Conservation (phyloP, 2,113 vertebrate species). For the Sminthopsis crassicaudata region DNA sequence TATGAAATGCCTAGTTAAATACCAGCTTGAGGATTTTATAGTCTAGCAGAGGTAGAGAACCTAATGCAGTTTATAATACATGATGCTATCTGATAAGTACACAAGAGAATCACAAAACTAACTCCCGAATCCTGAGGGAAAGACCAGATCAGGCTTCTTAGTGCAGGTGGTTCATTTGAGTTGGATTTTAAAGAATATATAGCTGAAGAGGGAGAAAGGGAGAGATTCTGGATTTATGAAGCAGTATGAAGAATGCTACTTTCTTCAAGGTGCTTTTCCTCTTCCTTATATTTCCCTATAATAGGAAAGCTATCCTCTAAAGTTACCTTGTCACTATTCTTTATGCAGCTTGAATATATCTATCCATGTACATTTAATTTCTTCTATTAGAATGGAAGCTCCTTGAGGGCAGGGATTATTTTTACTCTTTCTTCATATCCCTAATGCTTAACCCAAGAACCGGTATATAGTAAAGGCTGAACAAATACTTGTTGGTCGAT, state of each 20-base stretch:
- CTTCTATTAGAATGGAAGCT: not conserved
- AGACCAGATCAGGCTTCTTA: not conserved
- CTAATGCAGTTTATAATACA: not conserved
- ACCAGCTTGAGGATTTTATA: not conserved
- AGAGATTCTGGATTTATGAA: not conserved
- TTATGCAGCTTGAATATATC: not conserved
- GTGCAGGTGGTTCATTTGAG: not conserved
- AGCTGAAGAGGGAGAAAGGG: not conserved
- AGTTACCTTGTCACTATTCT: not conserved
- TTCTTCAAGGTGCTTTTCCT: not conserved
- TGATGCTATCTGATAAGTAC: not conserved
- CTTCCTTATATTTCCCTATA: not conserved
- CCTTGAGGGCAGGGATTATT: not conserved
- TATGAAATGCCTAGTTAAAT: not conserved
- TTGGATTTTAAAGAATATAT: not conserved
- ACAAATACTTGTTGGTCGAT: not conserved
- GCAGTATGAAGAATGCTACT: not conserved
- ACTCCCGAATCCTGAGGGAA: not conserved
- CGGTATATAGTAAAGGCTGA: not conserved
- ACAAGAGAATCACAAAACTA: not conserved
- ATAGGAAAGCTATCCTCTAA: not conserved
- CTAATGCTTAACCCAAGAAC: not conserved
- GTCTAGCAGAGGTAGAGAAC: not conserved
- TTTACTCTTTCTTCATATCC: not conserved
- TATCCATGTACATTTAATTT: not conserved